Evolutionary conservation across 2,888 invertebrate genomes (phyloP).

Genomic region (Rhamphomyia laevipes): DNA sequence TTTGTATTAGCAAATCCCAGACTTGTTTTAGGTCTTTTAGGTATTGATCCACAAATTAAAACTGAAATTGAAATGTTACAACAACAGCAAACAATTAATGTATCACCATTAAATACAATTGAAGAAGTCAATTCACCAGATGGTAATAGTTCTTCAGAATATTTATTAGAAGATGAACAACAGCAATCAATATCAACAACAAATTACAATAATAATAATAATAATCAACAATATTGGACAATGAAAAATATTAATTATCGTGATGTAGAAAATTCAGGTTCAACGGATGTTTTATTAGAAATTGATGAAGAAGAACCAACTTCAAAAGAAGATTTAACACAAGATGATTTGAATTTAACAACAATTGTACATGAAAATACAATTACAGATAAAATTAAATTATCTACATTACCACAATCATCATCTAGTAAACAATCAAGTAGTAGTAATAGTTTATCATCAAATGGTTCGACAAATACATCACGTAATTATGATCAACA

Average conservation of each 20-base stretch:
- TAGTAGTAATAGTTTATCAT: conserved; percentile 18
- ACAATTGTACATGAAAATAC: conserved; percentile 8
- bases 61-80: conserved; percentile 31
- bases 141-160: conserved; percentile 16
- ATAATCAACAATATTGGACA: conserved; percentile 7
- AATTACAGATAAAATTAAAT: conserved; percentile 15
- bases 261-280: conserved; percentile 26
- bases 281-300: conserved; percentile 29
- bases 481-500: neutral
- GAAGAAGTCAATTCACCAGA: conserved; percentile 31
- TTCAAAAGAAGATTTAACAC: conserved; percentile 11
- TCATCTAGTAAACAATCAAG: conserved; percentile 17
- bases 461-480: conserved; percentile 10
- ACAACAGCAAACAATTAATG: conserved; percentile 31
- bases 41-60: conserved; percentile 50
- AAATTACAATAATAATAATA: neutral
- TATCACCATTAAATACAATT: conserved; percentile 32
- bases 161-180: conserved; percentile 22
- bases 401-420: conserved; percentile 21
- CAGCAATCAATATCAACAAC: neutral
- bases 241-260: conserved; percentile 19
- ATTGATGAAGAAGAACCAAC: conserved; percentile 14
- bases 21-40: conserved; percentile 58
- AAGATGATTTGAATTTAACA: neutral
- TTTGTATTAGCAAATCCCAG: conserved; percentile 59